These are phyloP conservation scores for Drosophila obscura DNA, from an alignment of 1,140 invertebrate species.

Conservation along the genomic window DNA sequence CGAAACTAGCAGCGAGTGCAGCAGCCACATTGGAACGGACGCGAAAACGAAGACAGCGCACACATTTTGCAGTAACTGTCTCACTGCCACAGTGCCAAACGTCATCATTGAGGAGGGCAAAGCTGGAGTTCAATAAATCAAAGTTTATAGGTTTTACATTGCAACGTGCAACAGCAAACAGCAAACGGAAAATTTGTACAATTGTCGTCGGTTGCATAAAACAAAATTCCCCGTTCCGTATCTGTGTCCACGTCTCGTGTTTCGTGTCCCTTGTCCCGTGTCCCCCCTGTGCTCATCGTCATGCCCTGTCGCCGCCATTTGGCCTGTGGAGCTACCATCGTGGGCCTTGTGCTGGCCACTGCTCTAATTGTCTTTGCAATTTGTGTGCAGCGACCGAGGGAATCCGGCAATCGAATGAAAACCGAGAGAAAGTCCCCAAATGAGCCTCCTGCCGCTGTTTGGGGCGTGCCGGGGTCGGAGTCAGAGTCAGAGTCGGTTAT, in stretches of 20 bases:
- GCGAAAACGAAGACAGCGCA: conserved; percentile 9
- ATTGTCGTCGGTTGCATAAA: conserved; percentile 48
- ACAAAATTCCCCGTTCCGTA: conserved; percentile 9
- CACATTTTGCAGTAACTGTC: conserved; percentile 28
- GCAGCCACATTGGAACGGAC: conserved; percentile 21
- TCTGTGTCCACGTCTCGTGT: too few relatives aligned
- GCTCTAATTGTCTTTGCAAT: conserved; percentile 69
- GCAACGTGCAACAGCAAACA: conserved; percentile 33
- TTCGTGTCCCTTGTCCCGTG: background rate
- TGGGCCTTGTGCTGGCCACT: conserved; percentile 46
- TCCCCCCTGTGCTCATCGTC: conserved; percentile 10
- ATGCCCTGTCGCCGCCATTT: conserved; percentile 58
- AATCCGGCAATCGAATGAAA: conserved; percentile 52
- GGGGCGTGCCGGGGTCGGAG: background rate
- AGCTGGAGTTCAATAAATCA: conserved; percentile 64
- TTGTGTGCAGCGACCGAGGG: conserved; percentile 46
- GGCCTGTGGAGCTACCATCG: conserved; percentile 30
- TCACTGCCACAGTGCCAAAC: conserved; percentile 16
- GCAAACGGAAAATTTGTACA: conserved; percentile 10
- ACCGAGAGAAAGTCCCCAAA: conserved; percentile 37
- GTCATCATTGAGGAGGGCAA: conserved; percentile 37
- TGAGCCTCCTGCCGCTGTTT: background rate
- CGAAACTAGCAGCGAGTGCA: conserved; percentile 54
- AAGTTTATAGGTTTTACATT: conserved; percentile 50
- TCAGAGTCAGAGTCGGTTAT: conserved; percentile 1